These are phyloP conservation scores for Noctua fimbriata DNA, from an alignment of 2,888 invertebrate genomes.

Conservation along the genomic window DNA sequence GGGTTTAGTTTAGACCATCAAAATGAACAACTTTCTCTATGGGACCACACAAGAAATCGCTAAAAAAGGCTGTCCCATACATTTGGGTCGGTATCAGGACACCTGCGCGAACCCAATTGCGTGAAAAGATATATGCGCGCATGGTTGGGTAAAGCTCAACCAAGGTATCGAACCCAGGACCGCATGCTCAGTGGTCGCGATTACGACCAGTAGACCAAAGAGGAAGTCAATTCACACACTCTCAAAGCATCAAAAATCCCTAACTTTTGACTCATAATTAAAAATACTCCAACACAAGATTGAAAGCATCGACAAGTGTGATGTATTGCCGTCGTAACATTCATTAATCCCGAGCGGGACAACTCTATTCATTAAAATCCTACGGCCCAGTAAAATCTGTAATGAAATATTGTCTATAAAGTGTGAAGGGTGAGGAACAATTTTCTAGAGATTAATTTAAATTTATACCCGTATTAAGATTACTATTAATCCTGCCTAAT, in stretches of 20 bases:
- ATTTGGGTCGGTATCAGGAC: no score
- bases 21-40: no score
- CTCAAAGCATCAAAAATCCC: not conserved
- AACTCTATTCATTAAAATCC: constrained; percentile 84
- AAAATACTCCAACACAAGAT: constrained; percentile 47
- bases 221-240: not conserved
- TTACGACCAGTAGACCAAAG: no score
- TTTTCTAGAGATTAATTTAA: constrained; percentile 65
- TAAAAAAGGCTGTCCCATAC: no score
- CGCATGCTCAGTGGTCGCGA: no score
- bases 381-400: constrained; percentile 79
- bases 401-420: constrained; percentile 77
- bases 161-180: no score
- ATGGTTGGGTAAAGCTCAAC: no score
- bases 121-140: no score
- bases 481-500: constrained; percentile 66
- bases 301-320: constrained; percentile 56
- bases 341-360: constrained; percentile 78
- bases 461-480: constrained; percentile 65
- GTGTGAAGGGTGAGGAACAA: constrained; percentile 52
- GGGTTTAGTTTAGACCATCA: no score
- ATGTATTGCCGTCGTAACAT: constrained; percentile 52
- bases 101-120: no score
- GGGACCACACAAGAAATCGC: no score
- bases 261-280: constrained; percentile 25